These are phyloP conservation scores for Folsomia candida DNA, from an alignment of 2,888 invertebrate species.

Conservation along the genomic window DNA sequence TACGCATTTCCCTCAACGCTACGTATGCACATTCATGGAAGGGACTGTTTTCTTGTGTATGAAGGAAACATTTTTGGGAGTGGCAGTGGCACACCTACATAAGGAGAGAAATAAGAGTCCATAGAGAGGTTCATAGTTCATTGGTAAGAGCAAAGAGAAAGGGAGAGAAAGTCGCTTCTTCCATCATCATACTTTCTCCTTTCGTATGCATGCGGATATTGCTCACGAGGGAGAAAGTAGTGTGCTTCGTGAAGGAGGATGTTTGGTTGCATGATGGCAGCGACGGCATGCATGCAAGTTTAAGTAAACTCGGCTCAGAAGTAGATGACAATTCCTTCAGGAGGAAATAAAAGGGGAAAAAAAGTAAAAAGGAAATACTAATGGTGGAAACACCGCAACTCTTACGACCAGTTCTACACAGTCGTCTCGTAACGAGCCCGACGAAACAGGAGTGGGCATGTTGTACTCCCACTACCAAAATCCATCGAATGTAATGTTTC, in stretches of 20 bases:
- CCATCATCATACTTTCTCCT: neutral
- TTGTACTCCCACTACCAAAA: too few species aligned
- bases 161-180: neutral
- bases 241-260: neutral
- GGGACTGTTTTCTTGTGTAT: neutral
- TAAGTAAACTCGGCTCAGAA: neutral
- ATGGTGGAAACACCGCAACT: neutral
- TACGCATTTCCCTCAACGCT: neutral
- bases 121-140: neutral
- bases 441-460: too few species aligned
- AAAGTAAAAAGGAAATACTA: slow-evolving; percentile 11
- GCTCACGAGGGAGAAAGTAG: neutral
- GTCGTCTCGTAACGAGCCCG: neutral
- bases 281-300: neutral
- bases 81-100: too few species aligned
- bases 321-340: neutral
- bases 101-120: neutral
- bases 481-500: too few species aligned
- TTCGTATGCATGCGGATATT: neutral
- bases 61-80: neutral
- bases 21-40: too few species aligned
- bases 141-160: neutral
- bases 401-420: neutral
- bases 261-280: too few species aligned
- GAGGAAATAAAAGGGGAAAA: neutral